Evolutionary conservation across 1,140 invertebrate genomes (phyloP), one percentile per base, ranked within the genome.

Genomic region (Anoplophora glabripennis): DNA sequence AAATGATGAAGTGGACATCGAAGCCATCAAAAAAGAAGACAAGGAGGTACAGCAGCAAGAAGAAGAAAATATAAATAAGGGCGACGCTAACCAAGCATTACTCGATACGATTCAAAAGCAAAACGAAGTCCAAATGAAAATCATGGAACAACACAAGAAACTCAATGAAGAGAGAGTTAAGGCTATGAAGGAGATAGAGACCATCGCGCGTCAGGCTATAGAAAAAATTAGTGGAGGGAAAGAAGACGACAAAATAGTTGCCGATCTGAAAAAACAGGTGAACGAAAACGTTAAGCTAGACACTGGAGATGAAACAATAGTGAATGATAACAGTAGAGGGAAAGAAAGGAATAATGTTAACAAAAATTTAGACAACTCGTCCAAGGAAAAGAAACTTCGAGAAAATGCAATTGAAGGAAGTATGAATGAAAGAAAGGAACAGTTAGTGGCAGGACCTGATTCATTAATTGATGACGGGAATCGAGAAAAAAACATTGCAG

Each of bases 51-150:
- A 45, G n/a, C 44, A 58, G 9, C 75, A 80, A 18, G 75, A 78
- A 38, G 66, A 74, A 46, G 54, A 71, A 17, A 68, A 75, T 49
- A 68, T 72, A 56, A 77, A 78, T 33, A 63, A 71, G 21, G 73
- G 78, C 36, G 72, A 77, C 28, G 70, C 75, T 7, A 76, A 79
- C 14, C 69, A 80, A 51, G 73, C 78, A 59, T 70, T 76, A 48
- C 67, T 83, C 17, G 76, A 80, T 44, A 80, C 83, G 66, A 72
- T 86, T 8, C 79, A 84, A 59, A 72, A 81, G 60, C 76, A 80
- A 36, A 78, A 85, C 67, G 72, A 85, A 40, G 78, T 83, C 53
- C 64, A 80, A 54, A 70, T 75, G 42, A 68, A 77, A 49, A 65
- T 77, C 62, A 69, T 76, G n/a, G 64, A 76, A 71, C 65, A 78